A percentile compares a stretch with the other conserved stretches of the same genome.
Evolutionary conservation across 2,113 vertebrate genomes (phyloP).

Genomic region (Dissostichus mawsoni): DNA sequence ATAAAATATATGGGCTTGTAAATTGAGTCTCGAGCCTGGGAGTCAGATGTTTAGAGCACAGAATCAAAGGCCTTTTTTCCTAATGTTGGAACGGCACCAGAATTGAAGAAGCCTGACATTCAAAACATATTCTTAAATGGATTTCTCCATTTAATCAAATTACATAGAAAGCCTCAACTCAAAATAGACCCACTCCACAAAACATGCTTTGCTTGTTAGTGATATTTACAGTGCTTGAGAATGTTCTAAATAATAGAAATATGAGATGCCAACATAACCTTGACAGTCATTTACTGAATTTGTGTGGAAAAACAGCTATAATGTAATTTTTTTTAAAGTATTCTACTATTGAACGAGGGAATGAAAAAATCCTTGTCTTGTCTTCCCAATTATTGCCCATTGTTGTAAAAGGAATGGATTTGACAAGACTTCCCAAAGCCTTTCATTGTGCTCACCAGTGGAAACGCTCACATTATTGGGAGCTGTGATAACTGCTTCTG

Average conservation of each 20-base stretch:
- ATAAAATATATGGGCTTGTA: background rate
- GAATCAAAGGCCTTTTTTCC: background rate
- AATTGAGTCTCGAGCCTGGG: background rate
- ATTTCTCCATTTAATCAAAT: slow-evolving; percentile 37
- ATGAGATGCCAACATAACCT: slow-evolving; percentile 29
- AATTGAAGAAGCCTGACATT: slow-evolving; percentile 5
- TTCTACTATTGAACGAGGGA: slow-evolving; percentile 33
- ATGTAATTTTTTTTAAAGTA: slow-evolving; percentile 39
- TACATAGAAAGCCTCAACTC: slow-evolving; percentile 20
- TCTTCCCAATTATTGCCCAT: slow-evolving; percentile 62
- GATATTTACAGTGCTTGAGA: background rate
- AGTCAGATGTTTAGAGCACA: background rate
- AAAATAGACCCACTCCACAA: slow-evolving; percentile 14
- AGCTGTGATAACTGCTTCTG: slow-evolving; percentile 72
- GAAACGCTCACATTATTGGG: slow-evolving; percentile 69
- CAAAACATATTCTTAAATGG: slow-evolving; percentile 10
- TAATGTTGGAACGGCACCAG: slow-evolving; percentile 3
- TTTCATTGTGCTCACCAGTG: slow-evolving; percentile 68
- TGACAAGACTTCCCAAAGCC: slow-evolving; percentile 66
- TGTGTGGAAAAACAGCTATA: slow-evolving; percentile 16
- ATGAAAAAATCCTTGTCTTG: slow-evolving; percentile 37
- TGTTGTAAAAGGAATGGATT: slow-evolving; percentile 77
- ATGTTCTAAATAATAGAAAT: background rate
- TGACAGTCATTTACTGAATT: slow-evolving; percentile 9
- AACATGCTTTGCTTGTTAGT: background rate